phyloP scores from a whole-genome alignment of 2,888 invertebrate species.

The Parochlus steinenii region DNA sequence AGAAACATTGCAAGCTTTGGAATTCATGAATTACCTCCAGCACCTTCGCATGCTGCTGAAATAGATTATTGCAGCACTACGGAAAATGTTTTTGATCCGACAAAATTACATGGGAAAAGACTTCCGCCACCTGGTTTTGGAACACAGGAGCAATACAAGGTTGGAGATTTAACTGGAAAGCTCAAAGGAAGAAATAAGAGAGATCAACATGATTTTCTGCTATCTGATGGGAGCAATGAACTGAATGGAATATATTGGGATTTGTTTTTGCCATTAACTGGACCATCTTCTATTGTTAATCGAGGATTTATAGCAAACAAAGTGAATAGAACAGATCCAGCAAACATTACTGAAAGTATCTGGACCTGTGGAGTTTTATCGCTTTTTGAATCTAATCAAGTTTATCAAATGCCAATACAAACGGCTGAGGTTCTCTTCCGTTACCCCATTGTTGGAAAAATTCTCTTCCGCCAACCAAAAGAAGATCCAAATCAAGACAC shows the following conservation, averaged over 20 bases:
- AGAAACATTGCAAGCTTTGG: slow-evolving; percentile 54
- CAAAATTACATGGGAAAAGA: slow-evolving; percentile 34
- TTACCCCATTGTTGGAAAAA: slow-evolving; percentile 75
- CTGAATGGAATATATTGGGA: slow-evolving; percentile 67
- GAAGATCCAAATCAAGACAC: slow-evolving; percentile 75
- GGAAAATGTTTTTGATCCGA: slow-evolving; percentile 64
- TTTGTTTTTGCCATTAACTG: slow-evolving; percentile 67
- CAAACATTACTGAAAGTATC: slow-evolving; percentile 22
- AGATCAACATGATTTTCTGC: slow-evolving; percentile 45
- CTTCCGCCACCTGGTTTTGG: slow-evolving; percentile 39
- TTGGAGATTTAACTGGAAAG: slow-evolving; percentile 83
- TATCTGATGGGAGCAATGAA: slow-evolving; percentile 52
- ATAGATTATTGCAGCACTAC: slow-evolving; percentile 47
- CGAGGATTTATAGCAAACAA: slow-evolving; percentile 41
- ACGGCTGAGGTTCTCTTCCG: slow-evolving; percentile 68
- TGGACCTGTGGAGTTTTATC: slow-evolving; percentile 45
- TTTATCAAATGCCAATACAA: slow-evolving; percentile 51
- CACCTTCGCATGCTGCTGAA: slow-evolving; percentile 33
- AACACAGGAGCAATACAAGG: slow-evolving; percentile 77
- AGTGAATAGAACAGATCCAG: slow-evolving; percentile 21
- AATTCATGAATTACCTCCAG: slow-evolving; percentile 53
- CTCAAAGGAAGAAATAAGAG: slow-evolving; percentile 54
- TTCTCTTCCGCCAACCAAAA: slow-evolving; percentile 63
- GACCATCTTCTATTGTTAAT: slow-evolving; percentile 60
- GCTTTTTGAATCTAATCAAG: slow-evolving; percentile 43